Evolutionary conservation across 2,113 vertebrate genomes (phyloP), one percentile per base, ranked within the genome.

Genomic region (Embiotoca jacksoni): DNA sequence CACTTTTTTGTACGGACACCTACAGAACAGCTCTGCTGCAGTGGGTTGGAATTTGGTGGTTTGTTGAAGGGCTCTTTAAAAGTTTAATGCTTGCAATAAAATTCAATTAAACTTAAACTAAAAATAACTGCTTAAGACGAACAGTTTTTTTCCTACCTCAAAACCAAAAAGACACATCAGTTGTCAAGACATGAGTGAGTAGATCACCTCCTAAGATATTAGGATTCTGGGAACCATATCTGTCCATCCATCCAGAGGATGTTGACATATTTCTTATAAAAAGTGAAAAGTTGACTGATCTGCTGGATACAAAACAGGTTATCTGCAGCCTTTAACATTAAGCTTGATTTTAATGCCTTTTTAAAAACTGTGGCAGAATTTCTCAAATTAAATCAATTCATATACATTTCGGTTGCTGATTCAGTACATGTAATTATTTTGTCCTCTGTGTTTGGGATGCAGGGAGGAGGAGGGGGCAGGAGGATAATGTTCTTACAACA

Each of bases 1-100:
- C 56, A 70, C 37, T 60, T 47, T 56, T 74, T 72, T 61, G 58
- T 69, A 68, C 7, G 61, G 55, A 68, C 64, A 65, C 53, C 72
- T 52, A 46, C 64, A 63, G 50, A 57, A 11, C n/a, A 10, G 58
- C 57, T 59, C 31, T 31, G 57, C 62, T 61, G 60, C 37, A 32
- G 55, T 35, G n/a, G 50, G 58, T n/a, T 72, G 78, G 57, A 53
- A 72, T 39, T 69, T 50, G 53, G 72, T 58, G 71, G 39, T 36
- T 59, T 44, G 59, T 50, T 72, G 55, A 65, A 41, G 39, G 66
- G 39, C 16, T 3, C 39, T 46, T 31, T 0, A 36, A 6, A 4
- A 14, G 13, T 57, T 30, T 44, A 46, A 69, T 60, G 69, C 5
- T 49, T 23, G 62, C 41, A 44, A 55, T 59, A 52, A 75, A 74